Evolutionary conservation across 1,140 invertebrate genomes (phyloP), one percentile per base, ranked within the genome.

Genomic region (Apis dorsata): DNA sequence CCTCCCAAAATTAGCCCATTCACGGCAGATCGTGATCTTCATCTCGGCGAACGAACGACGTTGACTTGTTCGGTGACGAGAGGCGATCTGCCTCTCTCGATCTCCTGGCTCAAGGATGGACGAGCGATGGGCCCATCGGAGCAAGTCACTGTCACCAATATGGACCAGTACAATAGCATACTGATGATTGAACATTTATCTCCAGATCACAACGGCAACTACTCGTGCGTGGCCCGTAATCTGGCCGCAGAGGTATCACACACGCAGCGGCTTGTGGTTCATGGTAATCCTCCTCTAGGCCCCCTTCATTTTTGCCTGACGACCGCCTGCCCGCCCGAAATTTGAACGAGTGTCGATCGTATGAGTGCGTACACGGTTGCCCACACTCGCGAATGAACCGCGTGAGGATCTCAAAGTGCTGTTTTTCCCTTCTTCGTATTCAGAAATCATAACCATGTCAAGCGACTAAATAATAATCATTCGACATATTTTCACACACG

Each of bases 1-100:
- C 96, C 96, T 87, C 97, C 97, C 86, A 97, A 97, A 95, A 95
- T 97, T 94, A 97, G 96, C 94, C 96, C 96, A 72, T 96, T 97
- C 93, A 96, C 95, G 86, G 95, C 96, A 75, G 95, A 96, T 90
- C 94, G 96, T 81, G 95, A 96, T 85, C 94, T 97, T 51, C 96
- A 97, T 90, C 96, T 98, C 89, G 96, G 96, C 68, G 97, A 97
- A 90, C 94, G 97, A 59, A 96, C 96, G 62, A 96, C 96, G 62
- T 93, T 97, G 73, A 97, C 96, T 77, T 97, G 97, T 93, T 96
- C 96, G 21, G 96, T 97, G 84, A 96, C 96, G 79, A 96, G 97
- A 90, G 97, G 97, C 73, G 97, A 97, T 93, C 94, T 96, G 63
- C 97, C 97, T 17, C 92, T 98, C 86, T 95, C 95, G 53, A 96